phyloP scores from a whole-genome alignment of 1,140 invertebrate genomes.

The Lithobius niger region DNA sequence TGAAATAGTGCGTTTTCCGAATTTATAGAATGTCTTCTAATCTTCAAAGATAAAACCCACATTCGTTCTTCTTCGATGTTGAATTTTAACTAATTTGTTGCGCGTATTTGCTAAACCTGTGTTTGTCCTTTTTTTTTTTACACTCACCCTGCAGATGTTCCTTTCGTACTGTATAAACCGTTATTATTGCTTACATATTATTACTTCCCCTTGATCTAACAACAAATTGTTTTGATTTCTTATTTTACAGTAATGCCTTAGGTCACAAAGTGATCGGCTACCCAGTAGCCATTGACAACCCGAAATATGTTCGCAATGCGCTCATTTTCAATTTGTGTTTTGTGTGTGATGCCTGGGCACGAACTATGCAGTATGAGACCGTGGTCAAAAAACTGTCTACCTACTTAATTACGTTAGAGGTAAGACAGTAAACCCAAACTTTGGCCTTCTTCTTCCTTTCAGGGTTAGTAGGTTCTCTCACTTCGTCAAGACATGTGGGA shows the following conservation, averaged over 20 bases:
- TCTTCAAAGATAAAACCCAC: too few species aligned
- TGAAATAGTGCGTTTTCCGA: too few species aligned
- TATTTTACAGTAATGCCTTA: conserved; percentile 49
- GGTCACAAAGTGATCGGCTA: conserved; percentile 85
- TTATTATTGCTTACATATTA: not conserved
- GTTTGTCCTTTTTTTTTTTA: too few species aligned
- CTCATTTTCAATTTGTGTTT: conserved; percentile 93
- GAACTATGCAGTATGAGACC: conserved; percentile 81
- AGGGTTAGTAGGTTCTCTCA: not conserved
- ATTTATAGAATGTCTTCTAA: too few species aligned
- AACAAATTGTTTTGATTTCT: not conserved
- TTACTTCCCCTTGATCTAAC: not conserved
- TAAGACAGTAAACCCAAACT: conserved; percentile 17
- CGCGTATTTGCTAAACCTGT: too few species aligned
- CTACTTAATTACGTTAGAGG: conserved; percentile 56
- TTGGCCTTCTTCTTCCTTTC: conserved; percentile 2
- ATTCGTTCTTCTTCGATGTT: too few species aligned
- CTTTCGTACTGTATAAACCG: too few species aligned
- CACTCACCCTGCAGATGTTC: too few species aligned
- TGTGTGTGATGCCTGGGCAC: conserved; percentile 73
- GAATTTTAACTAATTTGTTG: too few species aligned
- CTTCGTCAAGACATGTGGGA: too few species aligned
- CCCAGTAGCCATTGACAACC: conserved; percentile 75
- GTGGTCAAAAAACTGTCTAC: conserved; percentile 85
- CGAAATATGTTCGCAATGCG: conserved; percentile 83